Conservation (phyloP, 2,797 vertebrate genomes). For the Arnoldichthys spilopterus region DNA sequence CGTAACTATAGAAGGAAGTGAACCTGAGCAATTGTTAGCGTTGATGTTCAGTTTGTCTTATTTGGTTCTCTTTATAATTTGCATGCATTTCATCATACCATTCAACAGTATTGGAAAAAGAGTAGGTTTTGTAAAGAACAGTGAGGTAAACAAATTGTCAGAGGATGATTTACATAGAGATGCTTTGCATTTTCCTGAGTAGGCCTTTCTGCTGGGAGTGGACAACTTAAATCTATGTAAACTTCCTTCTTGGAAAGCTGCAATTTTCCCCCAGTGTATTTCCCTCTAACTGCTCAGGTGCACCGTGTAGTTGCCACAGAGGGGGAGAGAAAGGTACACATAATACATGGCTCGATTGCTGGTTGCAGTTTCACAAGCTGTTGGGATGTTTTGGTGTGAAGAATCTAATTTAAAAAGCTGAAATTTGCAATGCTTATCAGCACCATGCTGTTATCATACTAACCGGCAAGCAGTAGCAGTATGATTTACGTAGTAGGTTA, state of each 20-base stretch:
- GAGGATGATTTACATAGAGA: conserved; percentile 22
- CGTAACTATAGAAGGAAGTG: background rate
- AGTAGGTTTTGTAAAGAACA: background rate
- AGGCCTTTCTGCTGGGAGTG: conserved; percentile 10
- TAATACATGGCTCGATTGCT: background rate
- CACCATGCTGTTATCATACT: background rate
- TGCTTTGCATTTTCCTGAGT: conserved; percentile 43
- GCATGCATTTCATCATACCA: background rate
- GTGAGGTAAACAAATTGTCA: conserved; percentile 25
- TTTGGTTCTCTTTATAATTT: background rate
- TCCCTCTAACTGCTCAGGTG: conserved; percentile 17
- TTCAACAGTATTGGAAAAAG: background rate
- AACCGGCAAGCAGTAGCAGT: background rate
- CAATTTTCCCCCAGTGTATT: conserved; percentile 17
- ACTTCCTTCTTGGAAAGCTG: conserved; percentile 45
- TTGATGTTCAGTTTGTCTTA: background rate
- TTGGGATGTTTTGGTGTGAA: background rate
- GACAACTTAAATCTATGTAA: conserved; percentile 17
- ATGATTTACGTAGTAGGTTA: background rate
- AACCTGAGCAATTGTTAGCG: background rate
- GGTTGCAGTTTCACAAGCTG: background rate
- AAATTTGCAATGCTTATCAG: background rate
- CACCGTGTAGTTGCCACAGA: conserved; percentile 5
- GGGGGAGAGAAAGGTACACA: too few relatives aligned
- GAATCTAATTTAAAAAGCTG: background rate